These are phyloP conservation scores for Conopomorpha cramerella DNA, from an alignment of 1,140 invertebrate species.

Conservation along the genomic window DNA sequence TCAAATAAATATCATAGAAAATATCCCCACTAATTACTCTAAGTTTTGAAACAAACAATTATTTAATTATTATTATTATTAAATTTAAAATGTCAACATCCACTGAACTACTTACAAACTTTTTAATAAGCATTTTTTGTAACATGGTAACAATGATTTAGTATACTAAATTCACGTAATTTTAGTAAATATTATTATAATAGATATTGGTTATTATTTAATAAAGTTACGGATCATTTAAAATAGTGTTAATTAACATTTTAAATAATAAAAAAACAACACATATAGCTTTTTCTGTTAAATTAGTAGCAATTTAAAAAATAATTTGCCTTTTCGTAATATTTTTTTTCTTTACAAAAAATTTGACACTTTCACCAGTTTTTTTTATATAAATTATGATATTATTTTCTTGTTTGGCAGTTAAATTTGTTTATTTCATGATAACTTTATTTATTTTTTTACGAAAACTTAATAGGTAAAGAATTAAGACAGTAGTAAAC, in stretches of 20 bases:
- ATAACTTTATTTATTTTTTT: conserved; percentile 3
- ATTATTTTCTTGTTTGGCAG: neutral
- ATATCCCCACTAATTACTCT: conserved; percentile 53
- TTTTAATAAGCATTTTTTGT: conserved; percentile 31
- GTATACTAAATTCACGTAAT: conserved; percentile 1
- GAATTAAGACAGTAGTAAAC: conserved; percentile 18
- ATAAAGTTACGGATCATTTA: no score
- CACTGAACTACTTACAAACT: conserved; percentile 17
- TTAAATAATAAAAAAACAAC: neutral
- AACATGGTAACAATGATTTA: conserved; percentile 1
- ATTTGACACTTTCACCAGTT: neutral
- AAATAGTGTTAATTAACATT: conserved; percentile 13
- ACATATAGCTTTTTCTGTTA: neutral
- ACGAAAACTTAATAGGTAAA: conserved; percentile 6
- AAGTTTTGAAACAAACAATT: conserved; percentile 22
- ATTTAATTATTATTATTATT: conserved; percentile 14
- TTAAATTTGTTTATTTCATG: no score
- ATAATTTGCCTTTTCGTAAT: neutral
- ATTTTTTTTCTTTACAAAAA: neutral
- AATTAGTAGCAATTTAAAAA: neutral
- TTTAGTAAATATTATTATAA: no score
- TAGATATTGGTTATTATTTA: no score
- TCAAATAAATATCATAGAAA: no score
- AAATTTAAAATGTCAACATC: conserved; percentile 26
- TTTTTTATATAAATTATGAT: neutral